phyloP scores from a whole-genome alignment of 35 echinoderm and acorn worm genomes.

The Holothuria glaberrima region DNA sequence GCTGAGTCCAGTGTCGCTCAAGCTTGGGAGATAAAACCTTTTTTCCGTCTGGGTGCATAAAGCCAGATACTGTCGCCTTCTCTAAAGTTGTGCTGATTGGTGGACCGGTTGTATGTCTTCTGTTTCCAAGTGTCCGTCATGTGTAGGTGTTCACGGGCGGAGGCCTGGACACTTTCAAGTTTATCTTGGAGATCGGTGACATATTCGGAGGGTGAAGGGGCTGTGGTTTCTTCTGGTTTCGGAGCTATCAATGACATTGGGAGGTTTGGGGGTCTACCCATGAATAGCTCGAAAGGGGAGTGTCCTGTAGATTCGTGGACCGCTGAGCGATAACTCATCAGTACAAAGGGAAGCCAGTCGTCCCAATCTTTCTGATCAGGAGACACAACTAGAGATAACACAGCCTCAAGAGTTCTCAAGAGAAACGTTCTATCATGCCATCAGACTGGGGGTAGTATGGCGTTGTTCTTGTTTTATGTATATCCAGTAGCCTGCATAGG shows the following conservation, averaged over 20 bases:
- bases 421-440: slow-evolving; percentile 32
- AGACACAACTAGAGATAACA: neutral
- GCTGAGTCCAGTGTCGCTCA: too few species aligned
- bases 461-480: slow-evolving; percentile 58
- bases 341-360: slow-evolving; percentile 9
- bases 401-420: neutral
- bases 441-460: slow-evolving; percentile 3
- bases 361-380: slow-evolving; percentile 46
- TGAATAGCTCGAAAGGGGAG: slow-evolving; percentile 7
- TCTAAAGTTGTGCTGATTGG: too few species aligned
- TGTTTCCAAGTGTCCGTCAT: neutral
- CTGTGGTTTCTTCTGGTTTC: neutral
- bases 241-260: slow-evolving; percentile 6
- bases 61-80: too few species aligned
- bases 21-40: too few species aligned
- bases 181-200: neutral
- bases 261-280: neutral
- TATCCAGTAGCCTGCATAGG: slow-evolving; percentile 24
- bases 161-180: neutral
- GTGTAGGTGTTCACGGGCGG: neutral
- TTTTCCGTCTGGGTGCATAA: too few species aligned
- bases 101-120: too few species aligned
- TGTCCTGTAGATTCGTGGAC: slow-evolving; percentile 14
- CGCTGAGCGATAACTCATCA: slow-evolving; percentile 43
- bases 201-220: neutral